Conservation (phyloP, 1,140 invertebrate genomes). For the Stenopsyche tienmushanensis region DNA sequence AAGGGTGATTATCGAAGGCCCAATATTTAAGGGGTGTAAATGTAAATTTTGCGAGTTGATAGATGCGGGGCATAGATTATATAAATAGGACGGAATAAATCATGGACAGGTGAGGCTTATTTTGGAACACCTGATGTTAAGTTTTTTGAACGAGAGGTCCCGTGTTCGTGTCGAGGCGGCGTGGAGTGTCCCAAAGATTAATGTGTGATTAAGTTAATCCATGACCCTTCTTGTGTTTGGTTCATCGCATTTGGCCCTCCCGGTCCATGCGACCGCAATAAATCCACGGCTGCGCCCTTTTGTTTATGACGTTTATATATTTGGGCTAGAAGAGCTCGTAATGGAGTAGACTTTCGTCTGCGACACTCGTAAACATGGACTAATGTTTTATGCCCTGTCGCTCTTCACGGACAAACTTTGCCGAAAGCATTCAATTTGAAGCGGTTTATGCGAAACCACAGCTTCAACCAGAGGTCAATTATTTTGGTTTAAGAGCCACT, state of each 20-base stretch:
- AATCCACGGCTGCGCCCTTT: slow-evolving; percentile 28
- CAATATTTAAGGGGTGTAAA: too few species aligned
- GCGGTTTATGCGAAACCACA: background rate
- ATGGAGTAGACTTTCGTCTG: background rate
- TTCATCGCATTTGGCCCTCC: background rate
- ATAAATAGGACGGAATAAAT: too few species aligned
- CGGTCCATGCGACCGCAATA: slow-evolving; percentile 13
- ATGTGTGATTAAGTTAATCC: slow-evolving; percentile 28
- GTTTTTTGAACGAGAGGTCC: too few species aligned
- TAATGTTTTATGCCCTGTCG: background rate
- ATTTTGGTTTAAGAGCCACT: too few species aligned
- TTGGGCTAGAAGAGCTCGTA: slow-evolving; percentile 6
- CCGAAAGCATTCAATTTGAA: background rate
- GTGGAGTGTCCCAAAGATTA: slow-evolving; percentile 35
- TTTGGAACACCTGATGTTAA: too few species aligned
- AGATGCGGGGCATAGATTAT: too few species aligned
- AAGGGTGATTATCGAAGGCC: too few species aligned
- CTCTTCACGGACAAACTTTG: background rate
- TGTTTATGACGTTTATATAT: slow-evolving; percentile 38
- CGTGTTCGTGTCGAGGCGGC: too few species aligned
- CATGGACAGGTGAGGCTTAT: too few species aligned
- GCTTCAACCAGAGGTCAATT: too few species aligned
- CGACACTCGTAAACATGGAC: slow-evolving; percentile 10
- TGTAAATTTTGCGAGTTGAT: too few species aligned
- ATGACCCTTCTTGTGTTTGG: background rate